Evolutionary conservation across 2,888 invertebrate genomes (phyloP).

Genomic region (Priocnemis perturbator): DNA sequence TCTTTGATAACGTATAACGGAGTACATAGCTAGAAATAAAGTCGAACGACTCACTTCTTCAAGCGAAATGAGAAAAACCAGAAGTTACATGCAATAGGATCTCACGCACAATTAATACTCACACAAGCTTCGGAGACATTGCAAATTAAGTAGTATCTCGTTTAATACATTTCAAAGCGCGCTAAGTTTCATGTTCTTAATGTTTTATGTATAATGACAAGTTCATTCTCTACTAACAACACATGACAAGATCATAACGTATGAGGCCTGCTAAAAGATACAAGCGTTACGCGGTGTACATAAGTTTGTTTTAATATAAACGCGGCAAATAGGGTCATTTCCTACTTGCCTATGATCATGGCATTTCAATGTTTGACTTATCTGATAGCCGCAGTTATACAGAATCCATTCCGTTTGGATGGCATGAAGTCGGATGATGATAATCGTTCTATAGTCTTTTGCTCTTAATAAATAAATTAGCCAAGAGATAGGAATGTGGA

Average conservation of each 20-base stretch:
- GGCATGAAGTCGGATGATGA: conserved; percentile 16
- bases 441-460: conserved; percentile 56
- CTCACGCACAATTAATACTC: no score
- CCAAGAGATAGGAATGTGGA: conserved; percentile 62
- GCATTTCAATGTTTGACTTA: conserved; percentile 22
- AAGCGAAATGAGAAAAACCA: no score
- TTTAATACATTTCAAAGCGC: no score
- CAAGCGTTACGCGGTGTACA: conserved; percentile 32
- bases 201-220: no score
- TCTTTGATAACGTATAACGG: no score
- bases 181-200: no score
- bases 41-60: no score
- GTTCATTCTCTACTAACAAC: conserved; percentile 9
- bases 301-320: conserved; percentile 27
- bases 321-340: conserved; percentile 17
- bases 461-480: conserved; percentile 67
- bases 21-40: no score
- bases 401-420: conserved; percentile 9
- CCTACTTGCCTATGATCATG: conserved; percentile 16
- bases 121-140: no score
- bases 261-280: conserved; percentile 25
- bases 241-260: conserved; percentile 19
- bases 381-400: conserved; percentile 20
- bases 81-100: no score
- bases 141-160: no score